A percentile compares a stretch with the other conserved stretches of the same genome.
These are phyloP conservation scores for Gouania willdenowi DNA, from an alignment of 2,797 vertebrate species.

Conservation along the genomic window DNA sequence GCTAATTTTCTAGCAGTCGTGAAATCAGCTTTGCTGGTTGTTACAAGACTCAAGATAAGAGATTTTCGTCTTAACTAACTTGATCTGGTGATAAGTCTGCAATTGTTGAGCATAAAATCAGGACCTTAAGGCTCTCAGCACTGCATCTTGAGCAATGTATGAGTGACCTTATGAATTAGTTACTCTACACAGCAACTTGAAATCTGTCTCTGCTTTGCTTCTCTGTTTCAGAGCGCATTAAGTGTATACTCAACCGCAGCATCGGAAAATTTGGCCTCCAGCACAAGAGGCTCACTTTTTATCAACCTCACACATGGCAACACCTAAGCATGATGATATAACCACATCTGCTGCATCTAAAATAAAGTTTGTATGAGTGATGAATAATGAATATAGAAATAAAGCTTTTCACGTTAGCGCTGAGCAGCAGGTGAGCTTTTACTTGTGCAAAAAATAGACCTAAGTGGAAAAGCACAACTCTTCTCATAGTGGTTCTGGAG, in stretches of 20 bases:
- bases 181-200: background rate
- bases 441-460: slow-evolving; percentile 51
- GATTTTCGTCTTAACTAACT: slow-evolving; percentile 1
- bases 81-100: slow-evolving; percentile 29
- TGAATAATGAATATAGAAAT: slow-evolving; percentile 68
- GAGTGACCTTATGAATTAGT: background rate
- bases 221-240: no score
- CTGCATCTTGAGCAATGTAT: background rate
- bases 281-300: slow-evolving; percentile 7
- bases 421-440: slow-evolving; percentile 54
- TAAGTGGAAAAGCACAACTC: slow-evolving; percentile 21
- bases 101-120: slow-evolving; percentile 51
- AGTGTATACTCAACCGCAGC: no score
- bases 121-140: slow-evolving; percentile 21
- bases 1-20: no score
- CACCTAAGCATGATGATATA: slow-evolving; percentile 19
- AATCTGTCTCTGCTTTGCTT: slow-evolving; percentile 2
- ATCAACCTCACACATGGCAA: slow-evolving; percentile 31
- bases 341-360: slow-evolving; percentile 41
- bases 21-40: slow-evolving; percentile 22
- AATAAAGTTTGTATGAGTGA: slow-evolving; percentile 51
- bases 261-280: no score
- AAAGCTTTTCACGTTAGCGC: slow-evolving; percentile 36
- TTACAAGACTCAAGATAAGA: slow-evolving; percentile 40
- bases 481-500: slow-evolving; percentile 16